Evolutionary conservation across 2,797 vertebrate genomes (phyloP), one percentile per base, ranked within the genome.

Genomic region (Falco columbarius): DNA sequence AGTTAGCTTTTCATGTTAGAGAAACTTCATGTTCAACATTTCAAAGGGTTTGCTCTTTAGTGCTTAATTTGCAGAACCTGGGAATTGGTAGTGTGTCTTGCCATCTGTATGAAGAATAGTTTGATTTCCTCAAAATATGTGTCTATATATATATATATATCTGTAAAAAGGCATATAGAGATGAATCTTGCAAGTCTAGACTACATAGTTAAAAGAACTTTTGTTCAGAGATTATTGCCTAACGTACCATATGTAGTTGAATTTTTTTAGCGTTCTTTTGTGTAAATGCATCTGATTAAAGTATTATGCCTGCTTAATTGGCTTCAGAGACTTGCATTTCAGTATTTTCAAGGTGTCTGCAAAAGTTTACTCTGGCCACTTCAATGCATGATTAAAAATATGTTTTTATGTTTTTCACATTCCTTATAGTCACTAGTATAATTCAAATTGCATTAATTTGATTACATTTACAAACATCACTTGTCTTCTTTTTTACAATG

Each of bases 41-140:
- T 84, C 54, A 71, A 89, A 93, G 91, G 59, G 16, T 80, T 81
- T 92, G 58, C 80, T 96, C 87, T 86, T 95, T 89, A 63, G 32
- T 61, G 30, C 40, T n/a, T 93, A 32, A 77, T 86, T 90, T 93
- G 62, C 30, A 70, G 49, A 81, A 86, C 52, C 61, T 93, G 55
- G 65, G 71, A 93, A 87, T 91, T 93, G 58, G 55, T 86, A 51
- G 38, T n/a, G 7, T 83, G 47, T 84, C 76, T 90, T 86, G 30
- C 90, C 86, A 88, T 95, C 85, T 95, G 95, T 86, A 86, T 42
- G 46, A 86, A 84, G 90, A 90, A 75, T 21, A 83, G n/a, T 79
- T 84, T 61, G 42, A 61, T 95, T 88, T 91, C n/a, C 51, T 72
- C 66, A 80, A 90, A 92, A 73, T 83, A n/a, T 62, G 14, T 40